These are phyloP conservation scores for Paramacrobiotus metropolitanus DNA, from an alignment of 1,140 invertebrate genomes.

Conservation along the genomic window DNA sequence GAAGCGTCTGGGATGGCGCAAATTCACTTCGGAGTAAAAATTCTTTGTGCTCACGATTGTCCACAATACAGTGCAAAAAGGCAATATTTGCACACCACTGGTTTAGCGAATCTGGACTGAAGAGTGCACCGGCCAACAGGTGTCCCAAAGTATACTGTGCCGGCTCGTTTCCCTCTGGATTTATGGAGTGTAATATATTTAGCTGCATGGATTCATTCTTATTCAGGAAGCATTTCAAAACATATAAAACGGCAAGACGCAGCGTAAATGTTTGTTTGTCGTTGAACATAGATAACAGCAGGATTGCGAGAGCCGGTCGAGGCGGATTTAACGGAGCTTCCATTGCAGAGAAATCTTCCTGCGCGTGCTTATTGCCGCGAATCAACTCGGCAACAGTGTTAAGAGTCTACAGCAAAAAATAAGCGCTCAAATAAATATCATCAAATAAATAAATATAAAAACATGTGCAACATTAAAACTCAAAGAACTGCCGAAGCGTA, in stretches of 20 bases:
- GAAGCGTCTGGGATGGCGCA: constrained; percentile 54
- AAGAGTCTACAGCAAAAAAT: too few species aligned
- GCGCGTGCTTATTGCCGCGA: constrained; percentile 63
- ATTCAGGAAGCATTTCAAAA: constrained; percentile 83
- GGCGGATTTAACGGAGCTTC: constrained; percentile 74
- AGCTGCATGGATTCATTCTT: constrained; percentile 72
- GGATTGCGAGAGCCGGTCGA: constrained; percentile 65
- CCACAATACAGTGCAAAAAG: constrained; percentile 64
- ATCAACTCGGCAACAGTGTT: constrained; percentile 84
- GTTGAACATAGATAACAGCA: constrained; percentile 96
- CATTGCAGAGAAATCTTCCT: constrained; percentile 72
- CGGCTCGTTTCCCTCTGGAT: constrained; percentile 12
- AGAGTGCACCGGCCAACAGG: constrained; percentile 75
- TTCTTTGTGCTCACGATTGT: constrained; percentile 68
- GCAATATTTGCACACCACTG: constrained; percentile 90
- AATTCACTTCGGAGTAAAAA: constrained; percentile 72
- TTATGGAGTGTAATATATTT: constrained; percentile 28
- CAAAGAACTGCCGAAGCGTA: constrained; percentile 10
- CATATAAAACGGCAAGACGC: constrained; percentile 82
- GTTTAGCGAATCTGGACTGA: constrained; percentile 68
- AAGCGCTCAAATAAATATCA: too few species aligned
- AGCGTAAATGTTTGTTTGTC: constrained; percentile 82
- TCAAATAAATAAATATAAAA: too few species aligned
- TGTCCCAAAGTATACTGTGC: constrained; percentile 34
- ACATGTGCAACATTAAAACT: too few species aligned